These are phyloP conservation scores for Daboia siamensis DNA, from an alignment of 2,113 vertebrate genomes.

Conservation along the genomic window DNA sequence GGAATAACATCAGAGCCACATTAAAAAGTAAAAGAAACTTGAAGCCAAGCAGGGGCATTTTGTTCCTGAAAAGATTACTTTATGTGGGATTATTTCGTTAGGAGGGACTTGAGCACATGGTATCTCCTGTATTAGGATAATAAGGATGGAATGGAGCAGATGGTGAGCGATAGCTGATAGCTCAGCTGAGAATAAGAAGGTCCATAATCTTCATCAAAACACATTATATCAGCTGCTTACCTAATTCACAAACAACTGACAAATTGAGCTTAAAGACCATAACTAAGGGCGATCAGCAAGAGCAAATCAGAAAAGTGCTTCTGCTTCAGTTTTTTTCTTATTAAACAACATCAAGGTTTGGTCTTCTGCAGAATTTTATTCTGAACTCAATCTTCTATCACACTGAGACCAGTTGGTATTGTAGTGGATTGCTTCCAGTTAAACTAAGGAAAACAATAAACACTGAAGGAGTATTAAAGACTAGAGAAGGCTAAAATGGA, in stretches of 20 bases:
- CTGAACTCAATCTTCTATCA: neutral
- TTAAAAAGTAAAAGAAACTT: neutral
- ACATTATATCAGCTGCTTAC: conserved; percentile 16
- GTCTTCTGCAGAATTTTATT: neutral
- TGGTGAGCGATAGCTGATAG: conserved; percentile 21
- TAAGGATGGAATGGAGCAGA: conserved; percentile 19
- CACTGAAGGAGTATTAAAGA: neutral
- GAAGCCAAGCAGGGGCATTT: neutral
- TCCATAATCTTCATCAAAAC: neutral
- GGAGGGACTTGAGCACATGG: neutral
- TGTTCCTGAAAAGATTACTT: neutral
- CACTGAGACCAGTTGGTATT: neutral
- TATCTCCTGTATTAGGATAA: neutral
- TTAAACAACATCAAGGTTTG: neutral
- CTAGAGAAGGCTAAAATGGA: neutral
- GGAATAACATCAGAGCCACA: neutral
- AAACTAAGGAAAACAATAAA: neutral
- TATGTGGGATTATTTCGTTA: neutral
- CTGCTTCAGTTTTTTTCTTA: neutral
- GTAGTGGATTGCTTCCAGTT: neutral
- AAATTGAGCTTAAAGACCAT: conserved; percentile 28
- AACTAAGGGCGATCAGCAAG: conserved; percentile 1
- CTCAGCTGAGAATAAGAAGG: conserved; percentile 2
- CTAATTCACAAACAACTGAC: conserved; percentile 17
- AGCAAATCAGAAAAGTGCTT: conserved; percentile 14